Base-by-base conservation (phyloP, 37 sponge, comb jelly and placozoan species). In the Geodia barretti region DNA sequence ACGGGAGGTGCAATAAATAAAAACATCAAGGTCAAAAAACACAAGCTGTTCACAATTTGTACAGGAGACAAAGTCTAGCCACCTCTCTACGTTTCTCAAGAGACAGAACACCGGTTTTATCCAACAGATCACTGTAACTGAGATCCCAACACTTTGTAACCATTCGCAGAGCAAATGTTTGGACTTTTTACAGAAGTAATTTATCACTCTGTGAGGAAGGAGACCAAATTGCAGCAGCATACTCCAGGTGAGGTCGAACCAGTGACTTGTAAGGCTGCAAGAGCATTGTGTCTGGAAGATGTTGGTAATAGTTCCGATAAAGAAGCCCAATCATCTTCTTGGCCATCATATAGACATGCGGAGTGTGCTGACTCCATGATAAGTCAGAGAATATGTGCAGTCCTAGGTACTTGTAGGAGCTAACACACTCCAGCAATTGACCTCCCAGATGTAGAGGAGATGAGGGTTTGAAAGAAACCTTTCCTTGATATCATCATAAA, bases 331-430 rank as follows among this genome's bases (percentile, higher is more conserved):
- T 3, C 14, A 62, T 8, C 24, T 32, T 64, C 30, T 66, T 77
- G 4, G 66, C 39, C 21, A 39, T 62, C 23, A 21, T 37, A 28
- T 17, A 62, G 26, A 77, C 41, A 37, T 23, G 5, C 4, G 14
- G 21, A 33, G 20, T 24, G 39, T 77, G 78, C 11, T 64, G 7
- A n/a, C 36, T 23, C 78, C 78, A 77, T 3, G 40, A 41, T 4
- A 17, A 7, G 34, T 61, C 37, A 23, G 14, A 19, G 5, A 38
- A 37, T 9, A 77, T 33, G 17, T 11, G 37, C 5, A 77, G n/a
- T 34, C 78, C 78, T 4, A 77, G 66, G 30, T 77, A 62, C 47
- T 77, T 77, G 20, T 39, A 64, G 11, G 66, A 23, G 4, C 9
- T 33, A 8, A 77, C 78, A 35, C 47, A 5, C 64, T 77, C 65